Percentiles rank a stretch among this genome's conserved stretches.
Conservation (phyloP, 2,113 vertebrate genomes). For the Protobothrops mucrosquamatus region DNA sequence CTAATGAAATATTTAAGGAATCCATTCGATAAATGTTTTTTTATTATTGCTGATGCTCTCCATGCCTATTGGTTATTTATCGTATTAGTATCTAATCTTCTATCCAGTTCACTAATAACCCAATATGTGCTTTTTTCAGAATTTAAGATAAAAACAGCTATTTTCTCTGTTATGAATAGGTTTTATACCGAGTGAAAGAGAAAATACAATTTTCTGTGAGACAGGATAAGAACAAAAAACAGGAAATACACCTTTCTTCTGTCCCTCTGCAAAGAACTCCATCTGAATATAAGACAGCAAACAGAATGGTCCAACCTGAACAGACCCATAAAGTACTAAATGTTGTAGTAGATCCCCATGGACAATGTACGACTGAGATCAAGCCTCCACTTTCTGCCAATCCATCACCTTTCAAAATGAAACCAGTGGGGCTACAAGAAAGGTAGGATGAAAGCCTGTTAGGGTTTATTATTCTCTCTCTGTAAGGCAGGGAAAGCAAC, state of each 20-base stretch:
- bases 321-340: conserved; percentile 72
- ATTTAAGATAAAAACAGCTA: conserved; percentile 22
- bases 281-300: conserved; percentile 70
- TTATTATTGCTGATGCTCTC: conserved; percentile 20
- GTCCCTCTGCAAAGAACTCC: conserved; percentile 67
- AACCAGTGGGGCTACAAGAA: conserved; percentile 90
- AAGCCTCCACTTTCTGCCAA: conserved; percentile 74
- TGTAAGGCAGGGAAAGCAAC: background rate
- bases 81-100: background rate
- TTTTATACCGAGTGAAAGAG: conserved; percentile 90
- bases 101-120: background rate
- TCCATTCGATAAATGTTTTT: conserved; percentile 41
- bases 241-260: conserved; percentile 78
- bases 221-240: conserved; percentile 84
- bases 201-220: conserved; percentile 83
- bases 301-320: conserved; percentile 89
- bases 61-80: background rate
- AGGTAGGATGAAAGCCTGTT: conserved; percentile 67
- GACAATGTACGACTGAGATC: conserved; percentile 73
- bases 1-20: conserved; percentile 2
- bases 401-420: conserved; percentile 97
- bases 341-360: conserved; percentile 72
- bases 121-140: background rate
- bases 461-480: conserved; percentile 15
- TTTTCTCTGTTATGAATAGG: conserved; percentile 71